phyloP scores from a whole-genome alignment of 1,140 invertebrate species.

The Drosophila ogumai region DNA sequence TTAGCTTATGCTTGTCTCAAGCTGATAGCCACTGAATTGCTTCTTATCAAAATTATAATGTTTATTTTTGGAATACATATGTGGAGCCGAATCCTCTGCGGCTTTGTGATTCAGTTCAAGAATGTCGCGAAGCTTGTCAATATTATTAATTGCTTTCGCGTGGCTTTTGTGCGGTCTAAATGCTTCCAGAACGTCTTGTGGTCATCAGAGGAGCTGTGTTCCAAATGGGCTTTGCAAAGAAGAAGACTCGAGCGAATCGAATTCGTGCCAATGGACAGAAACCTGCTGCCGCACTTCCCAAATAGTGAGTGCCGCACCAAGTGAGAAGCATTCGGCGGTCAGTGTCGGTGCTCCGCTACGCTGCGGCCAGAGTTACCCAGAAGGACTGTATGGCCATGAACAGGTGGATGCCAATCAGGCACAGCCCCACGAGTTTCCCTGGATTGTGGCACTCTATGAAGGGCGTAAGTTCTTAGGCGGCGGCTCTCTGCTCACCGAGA shows the following conservation, averaged over 20 bases:
- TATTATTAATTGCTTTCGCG: background rate
- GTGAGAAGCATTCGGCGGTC: background rate
- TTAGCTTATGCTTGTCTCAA: background rate
- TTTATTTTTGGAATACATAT: background rate
- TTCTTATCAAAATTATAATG: background rate
- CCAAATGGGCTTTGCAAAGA: background rate
- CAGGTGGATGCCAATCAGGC: background rate
- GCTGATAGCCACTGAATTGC: background rate
- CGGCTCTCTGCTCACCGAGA: conserved; percentile 16
- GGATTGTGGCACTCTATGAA: conserved; percentile 12
- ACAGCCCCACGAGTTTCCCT: conserved; percentile 2
- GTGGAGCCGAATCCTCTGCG: background rate
- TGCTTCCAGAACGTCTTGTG: background rate
- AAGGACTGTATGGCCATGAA: background rate
- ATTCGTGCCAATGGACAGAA: background rate
- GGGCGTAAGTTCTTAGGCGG: background rate
- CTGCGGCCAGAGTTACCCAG: conserved; percentile 5
- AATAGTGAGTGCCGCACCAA: background rate
- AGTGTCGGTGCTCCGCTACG: background rate
- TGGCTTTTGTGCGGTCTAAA: background rate
- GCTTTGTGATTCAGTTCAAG: background rate
- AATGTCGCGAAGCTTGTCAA: background rate
- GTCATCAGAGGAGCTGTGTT: conserved; percentile 4
- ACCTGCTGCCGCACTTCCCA: background rate
- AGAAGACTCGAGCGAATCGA: too few species aligned